These are phyloP conservation scores for Trissolcus brochymenae DNA, from an alignment of 2,888 invertebrate species.

Conservation along the genomic window DNA sequence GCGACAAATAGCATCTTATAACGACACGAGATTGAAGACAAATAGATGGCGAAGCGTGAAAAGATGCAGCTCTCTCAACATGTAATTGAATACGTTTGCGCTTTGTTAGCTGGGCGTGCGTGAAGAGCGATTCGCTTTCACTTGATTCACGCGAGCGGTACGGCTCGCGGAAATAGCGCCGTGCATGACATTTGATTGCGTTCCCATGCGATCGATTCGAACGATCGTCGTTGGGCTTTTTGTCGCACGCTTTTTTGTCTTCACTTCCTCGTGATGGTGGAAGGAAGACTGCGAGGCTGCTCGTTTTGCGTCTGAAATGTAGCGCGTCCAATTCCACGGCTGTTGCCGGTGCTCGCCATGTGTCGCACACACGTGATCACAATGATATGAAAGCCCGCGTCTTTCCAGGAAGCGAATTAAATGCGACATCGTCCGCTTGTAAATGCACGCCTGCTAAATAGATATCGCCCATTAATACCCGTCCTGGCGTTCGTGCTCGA, in stretches of 20 bases:
- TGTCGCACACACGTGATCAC: conserved; percentile 31
- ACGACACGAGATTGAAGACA: conserved; percentile 31
- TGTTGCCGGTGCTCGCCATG: conserved; percentile 12
- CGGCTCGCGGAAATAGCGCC: conserved; percentile 2
- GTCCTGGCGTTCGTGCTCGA: too few species aligned
- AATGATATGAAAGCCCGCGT: conserved; percentile 21
- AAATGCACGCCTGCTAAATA: not conserved
- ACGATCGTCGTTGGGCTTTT: not conserved
- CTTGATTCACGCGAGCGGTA: conserved; percentile 27
- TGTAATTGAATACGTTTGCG: conserved; percentile 41
- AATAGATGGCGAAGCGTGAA: conserved; percentile 40
- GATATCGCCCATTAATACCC: conserved; percentile 7
- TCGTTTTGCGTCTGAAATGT: not conserved
- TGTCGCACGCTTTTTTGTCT: not conserved
- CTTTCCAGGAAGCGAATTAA: conserved; percentile 20
- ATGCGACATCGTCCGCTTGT: not conserved
- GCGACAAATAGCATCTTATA: conserved; percentile 32
- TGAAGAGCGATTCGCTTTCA: conserved; percentile 41
- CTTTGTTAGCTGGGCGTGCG: conserved; percentile 26
- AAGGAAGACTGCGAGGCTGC: too few species aligned
- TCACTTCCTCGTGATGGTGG: too few species aligned
- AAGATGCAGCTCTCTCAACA: conserved; percentile 38
- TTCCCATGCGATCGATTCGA: conserved; percentile 35
- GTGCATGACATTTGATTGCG: conserved; percentile 3
- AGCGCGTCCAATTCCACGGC: not conserved